phyloP scores from a whole-genome alignment of 2,888 invertebrate genomes.

The Drosophila siamana region DNA sequence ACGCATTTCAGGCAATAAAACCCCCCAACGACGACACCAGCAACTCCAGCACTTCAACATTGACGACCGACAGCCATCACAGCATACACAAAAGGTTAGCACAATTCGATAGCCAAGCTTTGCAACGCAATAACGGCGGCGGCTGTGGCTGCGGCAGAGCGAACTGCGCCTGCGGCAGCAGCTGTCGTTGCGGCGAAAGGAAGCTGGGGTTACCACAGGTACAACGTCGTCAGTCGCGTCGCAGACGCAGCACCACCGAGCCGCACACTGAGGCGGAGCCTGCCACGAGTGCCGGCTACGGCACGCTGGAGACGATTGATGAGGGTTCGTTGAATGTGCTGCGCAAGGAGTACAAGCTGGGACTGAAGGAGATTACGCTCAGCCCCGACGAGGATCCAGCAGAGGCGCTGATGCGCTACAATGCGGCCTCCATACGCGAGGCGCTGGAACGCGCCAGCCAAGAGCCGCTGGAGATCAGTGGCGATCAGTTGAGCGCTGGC shows the following conservation, averaged over 20 bases:
- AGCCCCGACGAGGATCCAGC: constrained; percentile 83
- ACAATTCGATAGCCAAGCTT: constrained; percentile 37
- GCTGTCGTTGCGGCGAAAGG: constrained; percentile 19
- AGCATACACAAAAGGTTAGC: constrained; percentile 72
- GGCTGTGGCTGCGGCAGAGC: constrained; percentile 46
- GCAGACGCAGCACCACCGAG: background rate
- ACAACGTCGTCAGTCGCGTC: too few relatives aligned
- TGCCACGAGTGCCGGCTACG: constrained; percentile 57
- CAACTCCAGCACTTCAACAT: constrained; percentile 14
- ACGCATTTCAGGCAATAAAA: constrained; percentile 84
- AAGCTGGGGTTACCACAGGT: background rate
- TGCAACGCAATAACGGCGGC: background rate
- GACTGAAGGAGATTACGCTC: constrained; percentile 82
- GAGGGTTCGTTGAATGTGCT: constrained; percentile 74
- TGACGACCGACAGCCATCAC: constrained; percentile 42
- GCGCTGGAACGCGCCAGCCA: constrained; percentile 76
- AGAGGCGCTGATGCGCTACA: constrained; percentile 82
- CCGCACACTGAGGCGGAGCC: background rate
- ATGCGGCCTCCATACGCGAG: constrained; percentile 81
- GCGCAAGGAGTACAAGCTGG: constrained; percentile 79
- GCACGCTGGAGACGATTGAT: constrained; percentile 82
- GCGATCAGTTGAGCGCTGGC: constrained; percentile 45
- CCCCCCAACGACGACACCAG: constrained; percentile 29
- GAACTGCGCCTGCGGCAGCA: constrained; percentile 35
- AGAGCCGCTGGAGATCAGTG: constrained; percentile 75